phyloP scores from a whole-genome alignment of 2,797 vertebrate species.

The Pseudochirops corinnae region DNA sequence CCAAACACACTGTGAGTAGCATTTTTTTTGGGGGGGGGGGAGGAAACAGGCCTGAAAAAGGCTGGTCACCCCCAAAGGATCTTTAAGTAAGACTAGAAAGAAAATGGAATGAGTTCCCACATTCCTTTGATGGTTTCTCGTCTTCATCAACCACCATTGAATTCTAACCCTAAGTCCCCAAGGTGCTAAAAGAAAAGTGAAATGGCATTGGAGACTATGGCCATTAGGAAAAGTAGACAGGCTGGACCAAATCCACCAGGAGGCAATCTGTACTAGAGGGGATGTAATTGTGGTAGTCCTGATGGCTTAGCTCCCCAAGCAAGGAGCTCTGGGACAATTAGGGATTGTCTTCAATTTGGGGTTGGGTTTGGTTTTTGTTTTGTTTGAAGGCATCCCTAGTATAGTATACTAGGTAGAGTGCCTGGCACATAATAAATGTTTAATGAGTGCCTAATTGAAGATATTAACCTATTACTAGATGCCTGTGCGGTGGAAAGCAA shows the following conservation, averaged over 20 bases:
- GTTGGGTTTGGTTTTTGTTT: not conserved
- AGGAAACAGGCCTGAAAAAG: not conserved
- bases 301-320: not conserved
- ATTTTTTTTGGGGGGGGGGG: not conserved
- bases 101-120: not conserved
- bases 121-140: not conserved
- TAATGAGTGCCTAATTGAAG: not conserved
- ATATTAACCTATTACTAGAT: not conserved
- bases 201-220: not conserved
- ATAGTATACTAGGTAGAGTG: not conserved
- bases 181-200: not conserved
- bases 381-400: not conserved
- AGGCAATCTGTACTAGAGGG: not conserved
- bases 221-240: not conserved
- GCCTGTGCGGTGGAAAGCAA: not conserved
- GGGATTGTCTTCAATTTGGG: not conserved
- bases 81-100: not conserved
- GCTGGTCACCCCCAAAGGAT: not conserved
- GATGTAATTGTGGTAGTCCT: not conserved
- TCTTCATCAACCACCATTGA: not conserved
- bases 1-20: not conserved
- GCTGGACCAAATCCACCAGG: not conserved
- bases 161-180: not conserved
- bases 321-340: not conserved
- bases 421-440: not conserved